Evolutionary conservation across 2,113 vertebrate species (phyloP), one percentile per base, ranked within the genome.

Genomic region (Thamnaconus septentrionalis): DNA sequence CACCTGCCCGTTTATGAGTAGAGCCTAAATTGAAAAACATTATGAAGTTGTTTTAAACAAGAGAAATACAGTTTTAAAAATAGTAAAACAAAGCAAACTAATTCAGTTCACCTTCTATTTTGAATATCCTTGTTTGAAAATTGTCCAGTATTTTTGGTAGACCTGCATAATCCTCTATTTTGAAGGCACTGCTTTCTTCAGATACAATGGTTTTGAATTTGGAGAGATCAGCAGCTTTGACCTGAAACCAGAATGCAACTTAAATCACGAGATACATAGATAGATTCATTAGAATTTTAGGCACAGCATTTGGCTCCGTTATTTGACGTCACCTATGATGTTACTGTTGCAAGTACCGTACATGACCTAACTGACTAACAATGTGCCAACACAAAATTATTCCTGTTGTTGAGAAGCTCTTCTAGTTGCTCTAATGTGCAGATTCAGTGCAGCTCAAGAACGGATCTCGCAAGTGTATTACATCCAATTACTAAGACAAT

Each of bases 61-160:
- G 11, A 4, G 39, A 64, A 12, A 69, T 18, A 11, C 4, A 50
- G 9, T 4, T 50, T 9, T 50, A 5, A 8, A 39, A 4, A 48
- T 4, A 47, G 10, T 48, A 18, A 46, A 31, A 18, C 18, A 31
- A 31, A 31, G 55, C 39, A 2, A 49, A 9, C 6, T 0, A 40
- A 18, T 6, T 0, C n/a, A 56, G 10, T 0, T 69, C 47, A 94
- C 94, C 94, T 89, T 95, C 92, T 2, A 93, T 84, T 9, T 0
- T 80, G 58, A 91, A 94, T 58, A 94, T 94, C 67, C 82, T 90
- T 4, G 64, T 90, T 42, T 95, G 91, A 18, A 95, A 80, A 0
- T 88, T 89, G n/a, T 75, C 76, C 62, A 95, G 86, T 6, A 91
- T 53, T 52, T 59, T 78, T 8, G 42, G 77, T 3, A 95, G 92